Percentiles rank a stretch among this genome's conserved stretches.
phyloP scores from a whole-genome alignment of 2,888 invertebrate genomes.

The Spicauda simplicius region DNA sequence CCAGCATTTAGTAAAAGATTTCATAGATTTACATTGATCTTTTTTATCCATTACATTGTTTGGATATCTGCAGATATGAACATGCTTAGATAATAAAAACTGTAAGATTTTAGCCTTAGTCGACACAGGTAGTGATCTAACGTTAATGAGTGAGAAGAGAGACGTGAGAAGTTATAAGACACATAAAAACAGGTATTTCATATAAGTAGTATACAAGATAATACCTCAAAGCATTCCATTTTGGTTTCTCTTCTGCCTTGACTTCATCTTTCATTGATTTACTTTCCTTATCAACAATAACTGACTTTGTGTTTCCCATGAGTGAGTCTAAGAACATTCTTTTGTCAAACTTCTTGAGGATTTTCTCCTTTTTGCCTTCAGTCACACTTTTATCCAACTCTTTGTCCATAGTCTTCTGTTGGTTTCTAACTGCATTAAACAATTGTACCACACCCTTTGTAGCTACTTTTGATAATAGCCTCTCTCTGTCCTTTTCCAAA shows the following conservation, averaged over 20 bases:
- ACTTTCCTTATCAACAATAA: slow-evolving; percentile 75
- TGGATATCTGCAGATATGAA: too few species aligned
- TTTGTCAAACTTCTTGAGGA: slow-evolving; percentile 90
- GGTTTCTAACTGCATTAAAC: slow-evolving; percentile 95
- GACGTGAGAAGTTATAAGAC: too few species aligned
- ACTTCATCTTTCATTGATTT: slow-evolving; percentile 69
- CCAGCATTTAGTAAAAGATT: too few species aligned
- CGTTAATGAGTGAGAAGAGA: too few species aligned
- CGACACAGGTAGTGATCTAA: too few species aligned
- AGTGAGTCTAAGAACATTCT: slow-evolving; percentile 90
- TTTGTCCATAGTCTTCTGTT: slow-evolving; percentile 90
- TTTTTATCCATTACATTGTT: too few species aligned
- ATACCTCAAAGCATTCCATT: slow-evolving; percentile 87
- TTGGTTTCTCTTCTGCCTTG: slow-evolving; percentile 70
- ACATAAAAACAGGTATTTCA: too few species aligned
- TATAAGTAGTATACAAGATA: too few species aligned
- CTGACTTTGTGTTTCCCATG: slow-evolving; percentile 88
- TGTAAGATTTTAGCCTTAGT: too few species aligned
- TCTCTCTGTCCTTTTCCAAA: slow-evolving; percentile 91
- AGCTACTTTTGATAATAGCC: slow-evolving; percentile 91
- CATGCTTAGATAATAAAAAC: too few species aligned
- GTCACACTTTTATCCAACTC: slow-evolving; percentile 90
- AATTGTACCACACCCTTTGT: slow-evolving; percentile 97
- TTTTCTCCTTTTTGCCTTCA: slow-evolving; percentile 91
- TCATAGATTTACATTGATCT: too few species aligned